Evolutionary conservation across 2,888 invertebrate species (phyloP).

Genomic region (Papilio demoleus): DNA sequence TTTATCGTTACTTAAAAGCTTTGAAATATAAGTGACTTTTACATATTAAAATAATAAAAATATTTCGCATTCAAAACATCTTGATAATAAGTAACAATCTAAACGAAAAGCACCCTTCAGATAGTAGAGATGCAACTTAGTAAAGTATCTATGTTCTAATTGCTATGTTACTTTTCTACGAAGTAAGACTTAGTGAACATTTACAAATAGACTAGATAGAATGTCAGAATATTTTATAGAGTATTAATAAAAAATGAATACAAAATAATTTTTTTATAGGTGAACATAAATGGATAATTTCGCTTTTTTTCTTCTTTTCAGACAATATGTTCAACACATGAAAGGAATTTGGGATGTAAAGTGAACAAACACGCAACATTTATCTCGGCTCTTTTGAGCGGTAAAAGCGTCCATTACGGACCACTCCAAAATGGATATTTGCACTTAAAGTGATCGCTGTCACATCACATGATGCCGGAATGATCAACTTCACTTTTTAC

Average conservation of each 20-base stretch:
- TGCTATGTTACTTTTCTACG: no score
- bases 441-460: slow-evolving; percentile 58
- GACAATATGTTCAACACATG: slow-evolving; percentile 48
- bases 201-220: no score
- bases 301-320: slow-evolving; percentile 27
- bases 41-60: slow-evolving; percentile 9
- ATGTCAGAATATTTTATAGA: no score
- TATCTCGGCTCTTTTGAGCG: slow-evolving; percentile 66
- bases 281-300: slow-evolving; percentile 13
- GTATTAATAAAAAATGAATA: neutral
- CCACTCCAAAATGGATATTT: slow-evolving; percentile 69
- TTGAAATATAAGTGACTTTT: slow-evolving; percentile 10
- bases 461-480: slow-evolving; percentile 40
- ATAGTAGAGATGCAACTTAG: neutral
- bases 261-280: neutral
- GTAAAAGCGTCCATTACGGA: slow-evolving; percentile 75
- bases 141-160: no score
- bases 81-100: neutral
- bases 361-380: slow-evolving; percentile 71
- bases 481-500: slow-evolving; percentile 39
- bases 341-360: slow-evolving; percentile 73
- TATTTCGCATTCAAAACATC: neutral
- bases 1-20: slow-evolving; percentile 38
- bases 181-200: no score
- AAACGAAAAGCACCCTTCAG: neutral